Conservation (phyloP, 2,797 vertebrate genomes). For the Loris lydekkerianus region DNA sequence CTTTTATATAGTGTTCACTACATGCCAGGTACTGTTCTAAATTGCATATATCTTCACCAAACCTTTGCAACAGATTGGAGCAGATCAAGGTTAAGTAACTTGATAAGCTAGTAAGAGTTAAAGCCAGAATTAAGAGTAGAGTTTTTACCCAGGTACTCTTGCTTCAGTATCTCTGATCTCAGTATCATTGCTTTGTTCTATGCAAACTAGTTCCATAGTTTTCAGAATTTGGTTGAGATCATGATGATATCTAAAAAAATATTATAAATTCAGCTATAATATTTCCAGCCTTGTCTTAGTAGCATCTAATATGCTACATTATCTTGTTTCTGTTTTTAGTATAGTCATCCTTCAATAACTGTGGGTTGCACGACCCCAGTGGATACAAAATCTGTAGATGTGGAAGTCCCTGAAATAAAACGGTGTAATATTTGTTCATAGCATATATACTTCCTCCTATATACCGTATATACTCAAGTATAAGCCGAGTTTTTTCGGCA, state of each 20-base stretch:
- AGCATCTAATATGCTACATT: slow-evolving; percentile 1
- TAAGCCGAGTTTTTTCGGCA: too few relatives aligned
- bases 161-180: not conserved
- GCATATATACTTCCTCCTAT: not conserved
- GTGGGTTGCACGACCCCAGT: not conserved
- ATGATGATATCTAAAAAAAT: not conserved
- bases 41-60: not conserved
- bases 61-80: not conserved
- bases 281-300: not conserved
- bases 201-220: slow-evolving; percentile 36
- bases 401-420: not conserved
- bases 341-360: not conserved
- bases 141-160: not conserved
- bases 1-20: not conserved
- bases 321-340: slow-evolving; percentile 34
- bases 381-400: not conserved
- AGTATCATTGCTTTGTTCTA: not conserved
- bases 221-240: slow-evolving; percentile 25
- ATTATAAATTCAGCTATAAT: not conserved
- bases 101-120: slow-evolving; percentile 15
- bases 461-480: too few relatives aligned
- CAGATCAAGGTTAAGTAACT: slow-evolving; percentile 33
- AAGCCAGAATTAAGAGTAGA: not conserved
- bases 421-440: not conserved
- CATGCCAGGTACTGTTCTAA: not conserved